Evolutionary conservation across 2,113 vertebrate genomes (phyloP).

Genomic region (Zosterops lateralis): DNA sequence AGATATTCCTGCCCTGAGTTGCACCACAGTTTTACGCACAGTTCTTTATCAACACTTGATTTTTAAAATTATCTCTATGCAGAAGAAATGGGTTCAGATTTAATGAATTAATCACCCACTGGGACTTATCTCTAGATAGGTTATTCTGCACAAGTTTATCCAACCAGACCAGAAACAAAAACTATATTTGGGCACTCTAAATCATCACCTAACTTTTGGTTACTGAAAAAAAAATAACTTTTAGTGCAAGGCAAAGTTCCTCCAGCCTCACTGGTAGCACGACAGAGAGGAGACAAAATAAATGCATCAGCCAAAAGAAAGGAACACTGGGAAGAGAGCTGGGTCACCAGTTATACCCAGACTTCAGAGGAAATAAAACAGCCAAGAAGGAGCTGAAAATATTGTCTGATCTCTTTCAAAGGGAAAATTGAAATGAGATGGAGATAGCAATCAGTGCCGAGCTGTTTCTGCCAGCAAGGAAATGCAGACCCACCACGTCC

Average conservation of each 20-base stretch:
- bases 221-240: neutral
- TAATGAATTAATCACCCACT: neutral
- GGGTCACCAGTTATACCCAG: neutral
- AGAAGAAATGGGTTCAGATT: neutral
- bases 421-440: constrained; percentile 26
- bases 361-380: constrained; percentile 43
- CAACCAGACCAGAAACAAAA: neutral
- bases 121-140: fast-evolving
- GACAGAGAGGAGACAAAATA: fast-evolving
- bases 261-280: fast-evolving
- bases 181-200: neutral
- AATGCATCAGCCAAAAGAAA: neutral
- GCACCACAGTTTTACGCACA: neutral
- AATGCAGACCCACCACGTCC: neutral
- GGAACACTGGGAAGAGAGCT: neutral
- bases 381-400: neutral
- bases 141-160: neutral
- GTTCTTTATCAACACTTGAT: neutral
- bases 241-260: neutral
- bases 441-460: constrained; percentile 15
- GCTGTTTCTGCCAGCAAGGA: neutral
- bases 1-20: neutral
- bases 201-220: neutral
- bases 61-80: neutral
- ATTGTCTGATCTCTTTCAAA: constrained; percentile 35